A percentile compares a stretch with the other conserved stretches of the same genome.
phyloP scores from a whole-genome alignment of 1,140 invertebrate genomes.

The Drosophila albomicans region DNA sequence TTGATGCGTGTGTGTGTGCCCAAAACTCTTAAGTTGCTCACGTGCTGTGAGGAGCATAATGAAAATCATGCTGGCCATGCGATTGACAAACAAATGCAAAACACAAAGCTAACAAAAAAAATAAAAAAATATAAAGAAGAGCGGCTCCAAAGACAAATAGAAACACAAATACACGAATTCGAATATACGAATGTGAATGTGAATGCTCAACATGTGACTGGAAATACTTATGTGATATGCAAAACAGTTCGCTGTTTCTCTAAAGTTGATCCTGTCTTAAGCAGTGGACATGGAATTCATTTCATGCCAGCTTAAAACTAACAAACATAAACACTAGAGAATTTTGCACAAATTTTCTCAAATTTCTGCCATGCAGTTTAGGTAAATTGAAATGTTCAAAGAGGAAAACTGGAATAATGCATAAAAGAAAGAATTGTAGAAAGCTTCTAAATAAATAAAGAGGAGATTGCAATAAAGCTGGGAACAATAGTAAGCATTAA shows the following conservation, averaged over 20 bases:
- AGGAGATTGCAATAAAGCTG: too few species aligned
- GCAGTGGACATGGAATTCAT: constrained; percentile 1
- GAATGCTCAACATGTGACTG: constrained; percentile 34
- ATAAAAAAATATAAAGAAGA: neutral
- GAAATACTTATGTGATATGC: constrained; percentile 42
- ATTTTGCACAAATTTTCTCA: too few species aligned
- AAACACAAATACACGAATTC: constrained; percentile 8
- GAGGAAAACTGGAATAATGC: too few species aligned
- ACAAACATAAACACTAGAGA: too few species aligned
- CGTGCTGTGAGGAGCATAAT: constrained; percentile 36
- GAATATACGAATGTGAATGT: constrained; percentile 6
- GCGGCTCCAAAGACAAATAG: constrained; percentile 8
- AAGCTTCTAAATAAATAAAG: too few species aligned
- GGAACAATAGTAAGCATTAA: too few species aligned
- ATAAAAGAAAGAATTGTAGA: too few species aligned
- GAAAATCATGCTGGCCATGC: constrained; percentile 40
- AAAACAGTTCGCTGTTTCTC: constrained; percentile 30
- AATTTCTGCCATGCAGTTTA: too few species aligned
- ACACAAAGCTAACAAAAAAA: too few species aligned
- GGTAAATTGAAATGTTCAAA: too few species aligned
- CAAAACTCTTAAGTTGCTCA: constrained; percentile 16
- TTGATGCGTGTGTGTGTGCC: neutral
- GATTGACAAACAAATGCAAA: constrained; percentile 28
- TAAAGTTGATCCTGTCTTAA: neutral
- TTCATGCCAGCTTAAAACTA: neutral